These are phyloP conservation scores for Hydrozoanthus tunicans DNA, from an alignment of 64 coral and sea anemone species.

Conservation along the genomic window DNA sequence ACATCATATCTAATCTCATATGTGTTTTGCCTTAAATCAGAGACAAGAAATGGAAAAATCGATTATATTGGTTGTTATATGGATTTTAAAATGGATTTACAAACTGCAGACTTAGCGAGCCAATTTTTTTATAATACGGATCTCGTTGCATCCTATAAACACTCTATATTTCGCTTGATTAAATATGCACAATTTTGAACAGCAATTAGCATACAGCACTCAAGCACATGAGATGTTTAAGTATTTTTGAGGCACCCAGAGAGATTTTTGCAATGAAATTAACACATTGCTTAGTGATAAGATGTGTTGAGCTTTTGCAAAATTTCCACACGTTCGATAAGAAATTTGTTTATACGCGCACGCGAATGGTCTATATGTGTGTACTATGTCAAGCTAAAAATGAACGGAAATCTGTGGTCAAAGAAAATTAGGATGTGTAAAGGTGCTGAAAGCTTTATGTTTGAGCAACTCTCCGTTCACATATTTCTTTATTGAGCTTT, in stretches of 20 bases:
- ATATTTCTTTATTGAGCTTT: neutral
- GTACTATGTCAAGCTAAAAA: conserved; percentile 7
- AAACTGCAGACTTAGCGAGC: neutral
- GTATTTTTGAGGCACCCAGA: neutral
- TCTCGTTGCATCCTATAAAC: neutral
- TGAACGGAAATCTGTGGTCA: conserved; percentile 46
- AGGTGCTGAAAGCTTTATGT: conserved; percentile 47
- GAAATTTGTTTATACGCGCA: neutral
- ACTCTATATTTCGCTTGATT: neutral
- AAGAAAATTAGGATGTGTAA: conserved; percentile 57
- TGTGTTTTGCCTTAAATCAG: neutral
- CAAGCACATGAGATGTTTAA: neutral
- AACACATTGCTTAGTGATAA: neutral
- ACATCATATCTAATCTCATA: conserved; percentile 24
- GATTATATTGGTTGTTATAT: neutral
- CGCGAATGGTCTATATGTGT: conserved; percentile 8
- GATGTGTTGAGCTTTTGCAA: neutral
- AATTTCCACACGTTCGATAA: neutral
- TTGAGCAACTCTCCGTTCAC: neutral
- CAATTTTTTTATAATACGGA: neutral
- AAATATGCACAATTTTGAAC: neutral
- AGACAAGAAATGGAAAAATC: conserved; percentile 25
- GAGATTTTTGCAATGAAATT: conserved; percentile 13
- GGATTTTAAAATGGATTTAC: neutral
- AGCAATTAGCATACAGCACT: conserved; percentile 38